These are phyloP conservation scores for Hiodon alosoides DNA, from an alignment of 2,113 vertebrate genomes.

Conservation along the genomic window DNA sequence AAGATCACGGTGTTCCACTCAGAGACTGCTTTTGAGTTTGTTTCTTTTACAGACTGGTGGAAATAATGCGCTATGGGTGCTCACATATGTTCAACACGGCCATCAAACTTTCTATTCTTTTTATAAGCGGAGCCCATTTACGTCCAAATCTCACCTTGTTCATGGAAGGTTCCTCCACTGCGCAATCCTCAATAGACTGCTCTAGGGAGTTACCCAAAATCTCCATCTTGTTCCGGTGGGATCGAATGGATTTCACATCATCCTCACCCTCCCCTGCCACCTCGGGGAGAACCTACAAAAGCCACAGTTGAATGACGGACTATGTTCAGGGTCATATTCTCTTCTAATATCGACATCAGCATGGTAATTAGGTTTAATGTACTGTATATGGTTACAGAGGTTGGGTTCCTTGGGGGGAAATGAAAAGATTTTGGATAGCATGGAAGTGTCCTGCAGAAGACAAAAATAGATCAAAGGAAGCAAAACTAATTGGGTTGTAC, in stretches of 20 bases:
- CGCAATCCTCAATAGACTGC: conserved; percentile 47
- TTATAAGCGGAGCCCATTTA: not conserved
- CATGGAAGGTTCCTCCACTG: conserved; percentile 50
- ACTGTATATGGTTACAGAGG: too few species aligned
- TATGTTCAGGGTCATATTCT: too few species aligned
- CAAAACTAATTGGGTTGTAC: conserved; percentile 32
- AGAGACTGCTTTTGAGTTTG: not conserved
- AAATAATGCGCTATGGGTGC: too few species aligned
- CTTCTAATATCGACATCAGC: too few species aligned
- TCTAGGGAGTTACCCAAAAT: conserved; percentile 54
- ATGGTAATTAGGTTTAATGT: too few species aligned
- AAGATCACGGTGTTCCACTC: not conserved
- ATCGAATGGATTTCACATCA: conserved; percentile 53
- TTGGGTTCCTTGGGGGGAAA: not conserved
- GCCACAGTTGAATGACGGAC: not conserved
- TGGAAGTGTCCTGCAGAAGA: not conserved
- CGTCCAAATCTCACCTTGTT: conserved; percentile 48
- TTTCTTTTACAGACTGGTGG: not conserved
- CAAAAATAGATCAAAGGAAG: not conserved
- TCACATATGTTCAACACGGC: too few species aligned
- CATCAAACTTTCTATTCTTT: too few species aligned
- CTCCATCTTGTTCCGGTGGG: conserved; percentile 57
- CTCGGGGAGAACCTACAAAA: conserved; percentile 47
- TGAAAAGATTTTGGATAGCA: not conserved
- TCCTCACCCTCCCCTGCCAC: conserved; percentile 49